A percentile compares a stretch with the other conserved stretches of the same genome.
phyloP scores from a whole-genome alignment of 2,888 invertebrate genomes.

The Erpobdella octoculata region DNA sequence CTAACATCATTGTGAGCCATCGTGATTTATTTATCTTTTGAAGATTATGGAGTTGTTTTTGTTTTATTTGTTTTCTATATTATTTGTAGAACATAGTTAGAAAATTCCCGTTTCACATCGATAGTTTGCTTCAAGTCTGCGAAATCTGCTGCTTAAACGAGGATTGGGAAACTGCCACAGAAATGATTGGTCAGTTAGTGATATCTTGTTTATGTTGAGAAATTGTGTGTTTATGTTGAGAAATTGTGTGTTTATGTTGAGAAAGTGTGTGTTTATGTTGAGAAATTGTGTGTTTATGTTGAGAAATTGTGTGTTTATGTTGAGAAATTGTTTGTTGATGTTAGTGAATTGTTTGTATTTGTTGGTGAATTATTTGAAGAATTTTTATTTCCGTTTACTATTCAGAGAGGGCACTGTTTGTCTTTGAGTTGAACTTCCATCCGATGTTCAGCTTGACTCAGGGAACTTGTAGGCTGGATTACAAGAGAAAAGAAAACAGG shows the following conservation, averaged over 20 bases:
- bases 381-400: background rate
- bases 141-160: conserved; percentile 72
- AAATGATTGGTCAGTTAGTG: conserved; percentile 60
- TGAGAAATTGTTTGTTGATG: no score
- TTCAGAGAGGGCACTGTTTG: conserved; percentile 66
- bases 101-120: conserved; percentile 70
- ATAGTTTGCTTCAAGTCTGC: conserved; percentile 70
- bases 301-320: no score
- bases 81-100: conserved; percentile 60
- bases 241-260: no score
- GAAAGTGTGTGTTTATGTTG: no score
- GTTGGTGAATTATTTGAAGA: background rate
- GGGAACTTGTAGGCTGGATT: conserved; percentile 69
- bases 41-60: background rate
- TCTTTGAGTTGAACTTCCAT: conserved; percentile 71
- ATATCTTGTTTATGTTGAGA: no score
- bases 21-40: background rate
- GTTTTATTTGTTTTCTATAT: background rate
- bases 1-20: conserved; percentile 63
- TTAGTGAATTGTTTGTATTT: background rate
- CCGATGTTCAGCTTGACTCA: conserved; percentile 69
- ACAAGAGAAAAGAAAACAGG: conserved; percentile 72
- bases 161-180: conserved; percentile 69
- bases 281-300: no score
- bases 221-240: no score